Evolutionary conservation across 2,888 invertebrate species (phyloP).

Genomic region (Agriotes lineatus): DNA sequence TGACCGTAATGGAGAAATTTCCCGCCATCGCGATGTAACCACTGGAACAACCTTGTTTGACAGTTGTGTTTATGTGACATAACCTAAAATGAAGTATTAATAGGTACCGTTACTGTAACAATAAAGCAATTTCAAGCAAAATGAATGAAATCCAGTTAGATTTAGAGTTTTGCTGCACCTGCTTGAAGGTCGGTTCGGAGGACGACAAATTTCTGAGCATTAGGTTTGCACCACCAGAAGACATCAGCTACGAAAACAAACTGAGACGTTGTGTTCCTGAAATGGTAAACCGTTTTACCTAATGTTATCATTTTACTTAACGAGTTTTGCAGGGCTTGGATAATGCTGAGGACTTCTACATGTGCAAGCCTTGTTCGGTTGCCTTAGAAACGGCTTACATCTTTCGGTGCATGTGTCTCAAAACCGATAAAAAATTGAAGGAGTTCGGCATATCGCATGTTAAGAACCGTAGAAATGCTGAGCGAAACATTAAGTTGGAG

Average conservation of each 20-base stretch:
- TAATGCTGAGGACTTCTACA: background rate
- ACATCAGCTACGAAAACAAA: constrained; percentile 29
- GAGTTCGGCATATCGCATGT: background rate
- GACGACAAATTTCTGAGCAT: constrained; percentile 25
- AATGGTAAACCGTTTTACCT: constrained; percentile 30
- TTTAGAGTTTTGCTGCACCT: constrained; percentile 31
- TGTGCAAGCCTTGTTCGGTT: constrained; percentile 29
- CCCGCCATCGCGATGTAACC: too few species aligned
- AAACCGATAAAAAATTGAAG: constrained; percentile 17
- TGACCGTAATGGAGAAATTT: too few species aligned
- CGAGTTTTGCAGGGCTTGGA: constrained; percentile 27
- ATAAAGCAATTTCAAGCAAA: too few species aligned
- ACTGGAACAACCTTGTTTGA: too few species aligned
- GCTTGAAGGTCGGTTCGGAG: constrained; percentile 16
- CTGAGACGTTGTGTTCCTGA: constrained; percentile 37
- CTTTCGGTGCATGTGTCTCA: constrained; percentile 34
- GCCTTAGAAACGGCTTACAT: constrained; percentile 33
- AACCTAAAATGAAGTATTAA: background rate
- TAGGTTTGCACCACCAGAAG: constrained; percentile 12
- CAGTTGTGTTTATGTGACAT: background rate
- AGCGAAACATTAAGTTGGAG: background rate
- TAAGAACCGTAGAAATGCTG: background rate
- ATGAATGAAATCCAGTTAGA: constrained; percentile 8
- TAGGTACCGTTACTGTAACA: background rate
- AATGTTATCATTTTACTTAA: background rate